Percentiles rank a stretch among this genome's conserved stretches.
phyloP scores from a whole-genome alignment of 2,113 vertebrate genomes.

The Cyprinodon tularosa region DNA sequence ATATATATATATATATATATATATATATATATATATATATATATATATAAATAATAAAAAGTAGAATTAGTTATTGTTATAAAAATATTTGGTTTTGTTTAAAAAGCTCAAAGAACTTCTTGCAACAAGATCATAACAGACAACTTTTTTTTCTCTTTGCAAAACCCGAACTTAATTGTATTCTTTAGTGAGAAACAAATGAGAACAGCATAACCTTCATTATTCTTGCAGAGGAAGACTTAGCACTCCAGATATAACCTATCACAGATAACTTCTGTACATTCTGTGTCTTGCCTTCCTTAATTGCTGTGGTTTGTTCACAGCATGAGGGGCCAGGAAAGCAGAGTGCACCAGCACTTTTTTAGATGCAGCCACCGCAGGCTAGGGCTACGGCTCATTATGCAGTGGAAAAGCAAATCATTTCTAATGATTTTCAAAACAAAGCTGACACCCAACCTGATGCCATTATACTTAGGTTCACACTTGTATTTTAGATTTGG shows the following conservation, averaged over 20 bases:
- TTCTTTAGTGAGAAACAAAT: constrained; percentile 17
- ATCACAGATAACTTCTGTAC: constrained; percentile 47
- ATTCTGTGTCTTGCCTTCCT: constrained; percentile 40
- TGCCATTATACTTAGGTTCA: constrained; percentile 32
- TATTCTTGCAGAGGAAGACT: constrained; percentile 11
- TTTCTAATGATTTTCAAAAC: constrained; percentile 51
- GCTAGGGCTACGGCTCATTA: constrained; percentile 55
- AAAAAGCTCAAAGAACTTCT: constrained; percentile 7
- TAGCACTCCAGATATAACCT: constrained; percentile 37
- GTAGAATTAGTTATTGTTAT: background rate
- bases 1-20: too few species aligned
- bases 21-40: background rate
- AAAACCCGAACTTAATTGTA: constrained; percentile 21
- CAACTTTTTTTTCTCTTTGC: background rate
- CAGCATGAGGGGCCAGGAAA: constrained; percentile 43
- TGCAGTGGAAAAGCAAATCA: constrained; percentile 53
- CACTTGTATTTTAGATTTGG: constrained; percentile 9
- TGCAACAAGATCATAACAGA: background rate
- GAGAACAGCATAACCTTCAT: constrained; percentile 29
- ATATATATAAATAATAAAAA: too few species aligned
- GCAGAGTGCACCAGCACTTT: constrained; percentile 31
- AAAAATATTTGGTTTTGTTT: constrained; percentile 8
- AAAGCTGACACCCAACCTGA: constrained; percentile 35
- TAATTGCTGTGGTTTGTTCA: constrained; percentile 71
- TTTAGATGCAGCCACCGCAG: constrained; percentile 41